Conservation (phyloP, 2,888 invertebrate species). For the Xylophagus ater region DNA sequence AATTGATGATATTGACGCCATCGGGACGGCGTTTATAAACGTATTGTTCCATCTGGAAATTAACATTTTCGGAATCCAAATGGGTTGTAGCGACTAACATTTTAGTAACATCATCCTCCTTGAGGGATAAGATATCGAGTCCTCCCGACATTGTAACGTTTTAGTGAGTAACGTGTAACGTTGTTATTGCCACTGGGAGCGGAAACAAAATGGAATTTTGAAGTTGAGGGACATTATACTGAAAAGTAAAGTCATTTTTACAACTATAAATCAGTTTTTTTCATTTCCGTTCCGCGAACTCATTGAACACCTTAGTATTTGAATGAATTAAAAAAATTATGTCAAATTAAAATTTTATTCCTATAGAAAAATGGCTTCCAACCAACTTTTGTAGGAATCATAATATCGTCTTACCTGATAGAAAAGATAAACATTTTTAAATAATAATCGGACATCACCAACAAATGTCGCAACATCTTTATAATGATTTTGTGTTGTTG, state of each 20-base stretch:
- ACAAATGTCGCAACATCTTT: constrained; percentile 63
- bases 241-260: too few species aligned
- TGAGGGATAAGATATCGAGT: constrained; percentile 74
- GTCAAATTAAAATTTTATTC: too few species aligned
- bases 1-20: constrained; percentile 89
- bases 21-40: constrained; percentile 91
- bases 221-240: too few species aligned
- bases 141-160: constrained; percentile 97
- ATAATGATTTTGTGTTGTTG: constrained; percentile 61
- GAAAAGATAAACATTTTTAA: constrained; percentile 75
- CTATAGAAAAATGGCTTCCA: too few species aligned
- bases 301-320: too few species aligned
- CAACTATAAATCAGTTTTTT: too few species aligned
- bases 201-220: constrained; percentile 38
- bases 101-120: constrained; percentile 97
- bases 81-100: constrained; percentile 94
- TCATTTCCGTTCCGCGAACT: too few species aligned
- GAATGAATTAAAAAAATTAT: too few species aligned
- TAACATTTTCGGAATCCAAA: constrained; percentile 84
- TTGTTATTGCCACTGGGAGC: constrained; percentile 69
- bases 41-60: constrained; percentile 96
- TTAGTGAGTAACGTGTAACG: constrained; percentile 36
- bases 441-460: constrained; percentile 70
- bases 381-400: too few species aligned
- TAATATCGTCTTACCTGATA: constrained; percentile 56